These are phyloP conservation scores for Lycocorax pyrrhopterus DNA, from an alignment of 2,113 vertebrate species.

Conservation along the genomic window DNA sequence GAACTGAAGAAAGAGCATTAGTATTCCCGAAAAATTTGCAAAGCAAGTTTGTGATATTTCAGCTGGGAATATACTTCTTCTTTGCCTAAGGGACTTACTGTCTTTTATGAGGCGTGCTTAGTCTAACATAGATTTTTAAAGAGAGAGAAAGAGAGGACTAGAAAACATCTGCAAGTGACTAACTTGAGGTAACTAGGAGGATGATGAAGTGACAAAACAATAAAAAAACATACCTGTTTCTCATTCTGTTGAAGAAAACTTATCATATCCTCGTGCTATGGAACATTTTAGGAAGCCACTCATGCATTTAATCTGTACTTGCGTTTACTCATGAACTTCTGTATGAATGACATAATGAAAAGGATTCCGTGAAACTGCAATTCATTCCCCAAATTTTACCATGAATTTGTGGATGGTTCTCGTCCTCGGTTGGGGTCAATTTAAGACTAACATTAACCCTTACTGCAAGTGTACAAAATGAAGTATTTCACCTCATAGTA, in stretches of 20 bases:
- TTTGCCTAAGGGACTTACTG: neutral
- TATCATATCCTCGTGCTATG: neutral
- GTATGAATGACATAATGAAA: neutral
- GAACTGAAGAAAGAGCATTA: neutral
- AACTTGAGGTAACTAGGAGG: neutral
- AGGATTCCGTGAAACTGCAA: neutral
- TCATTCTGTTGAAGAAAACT: neutral
- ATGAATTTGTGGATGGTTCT: neutral
- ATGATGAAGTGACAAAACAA: neutral
- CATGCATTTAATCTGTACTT: neutral
- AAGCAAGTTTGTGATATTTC: neutral
- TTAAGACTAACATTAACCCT: neutral
- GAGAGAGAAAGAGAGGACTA: neutral
- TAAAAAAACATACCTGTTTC: neutral
- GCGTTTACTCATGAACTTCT: neutral
- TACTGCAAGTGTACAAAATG: neutral
- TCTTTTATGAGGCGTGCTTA: neutral
- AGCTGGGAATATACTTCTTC: neutral
- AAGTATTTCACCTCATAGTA: neutral
- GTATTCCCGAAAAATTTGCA: neutral
- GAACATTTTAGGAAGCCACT: neutral
- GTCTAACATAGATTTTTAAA: neutral
- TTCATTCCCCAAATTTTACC: neutral
- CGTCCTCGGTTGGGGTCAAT: neutral
- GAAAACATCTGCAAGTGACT: neutral